Evolutionary conservation across 1,140 invertebrate species (phyloP), one percentile per base, ranked within the genome.

Genomic region (Cylas formicarius): DNA sequence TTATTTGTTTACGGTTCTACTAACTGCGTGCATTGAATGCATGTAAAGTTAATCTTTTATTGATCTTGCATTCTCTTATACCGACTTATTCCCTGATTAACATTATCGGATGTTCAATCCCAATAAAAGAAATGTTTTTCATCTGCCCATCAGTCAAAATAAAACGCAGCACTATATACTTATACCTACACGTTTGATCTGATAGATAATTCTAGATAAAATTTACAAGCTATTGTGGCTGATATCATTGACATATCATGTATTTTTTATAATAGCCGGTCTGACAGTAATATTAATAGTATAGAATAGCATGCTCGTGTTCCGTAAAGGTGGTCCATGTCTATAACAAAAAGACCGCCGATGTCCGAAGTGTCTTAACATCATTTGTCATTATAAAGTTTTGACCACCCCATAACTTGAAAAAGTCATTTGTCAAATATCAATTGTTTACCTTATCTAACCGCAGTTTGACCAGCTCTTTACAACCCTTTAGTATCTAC

Each of bases 371-470:
- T 56, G 55, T 54, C 55, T 40, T 53, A 48, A 57, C 55, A 57
- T 57, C 55, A 57, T 57, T 57, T 57, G 49, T 57, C 55, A 57
- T 55, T 50, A 26, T 21, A 24, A 42, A 40, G 44, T 44, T 48
- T 28, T 50, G 55, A 48, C 55, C 55, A 57, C 55, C 55, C 55
- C 31, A 46, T 45, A 55, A 54, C 42, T 38, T 43, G 49, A 54
- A 53, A 56, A 53, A 57, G 48, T 54, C 55, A 57, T 57, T 57
- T 57, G 52, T 57, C 55, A 57, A 57, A 57, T 37, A 45, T 13
- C 55, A 52, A 57, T 57, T 54, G 52, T 57, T 57, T 52, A 35
- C 48, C 33, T 54, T 46, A 43, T 37, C 35, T 56, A 48, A 48
- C 50, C 51, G 42, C 53, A 47, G 34, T 35, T 43, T 40, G n/a